Conservation (phyloP, 1,140 invertebrate species). For the Pseudomyrmex cubaensis region DNA sequence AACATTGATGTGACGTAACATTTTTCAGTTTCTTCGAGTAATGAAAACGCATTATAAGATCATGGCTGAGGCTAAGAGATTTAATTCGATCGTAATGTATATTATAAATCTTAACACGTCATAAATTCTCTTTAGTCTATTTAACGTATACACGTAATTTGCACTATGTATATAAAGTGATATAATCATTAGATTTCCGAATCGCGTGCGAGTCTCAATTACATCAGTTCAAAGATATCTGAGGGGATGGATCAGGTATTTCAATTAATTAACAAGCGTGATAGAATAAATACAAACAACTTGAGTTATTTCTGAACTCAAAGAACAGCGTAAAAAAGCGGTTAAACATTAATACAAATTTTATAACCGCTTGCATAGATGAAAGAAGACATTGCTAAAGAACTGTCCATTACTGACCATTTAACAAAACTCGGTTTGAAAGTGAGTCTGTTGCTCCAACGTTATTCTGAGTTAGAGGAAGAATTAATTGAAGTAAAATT, state of each 20-base stretch:
- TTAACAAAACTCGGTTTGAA: slow-evolving; percentile 75
- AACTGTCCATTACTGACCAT: slow-evolving; percentile 78
- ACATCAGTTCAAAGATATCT: slow-evolving; percentile 71
- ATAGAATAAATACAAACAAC: too few species aligned
- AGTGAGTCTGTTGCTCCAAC: slow-evolving; percentile 63
- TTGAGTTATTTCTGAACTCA: background rate
- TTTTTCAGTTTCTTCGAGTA: slow-evolving; percentile 75
- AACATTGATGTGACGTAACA: background rate
- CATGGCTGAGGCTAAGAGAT: slow-evolving; percentile 74
- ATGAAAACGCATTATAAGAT: slow-evolving; percentile 75
- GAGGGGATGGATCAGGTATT: slow-evolving; percentile 76
- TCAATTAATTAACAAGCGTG: slow-evolving; percentile 33
- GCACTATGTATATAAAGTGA: background rate
- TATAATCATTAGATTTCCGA: slow-evolving; percentile 45
- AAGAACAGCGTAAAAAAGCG: background rate
- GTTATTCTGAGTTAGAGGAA: slow-evolving; percentile 75
- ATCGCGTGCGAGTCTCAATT: slow-evolving; percentile 74
- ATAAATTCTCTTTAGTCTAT: background rate
- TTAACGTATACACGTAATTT: background rate
- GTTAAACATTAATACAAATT: background rate
- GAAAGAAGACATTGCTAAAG: slow-evolving; percentile 76
- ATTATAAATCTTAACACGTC: background rate
- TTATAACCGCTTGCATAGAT: slow-evolving; percentile 73
- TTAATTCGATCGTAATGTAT: slow-evolving; percentile 73
- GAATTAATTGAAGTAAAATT: slow-evolving; percentile 77